Evolutionary conservation across 2,888 invertebrate genomes (phyloP), one percentile per base, ranked within the genome.

Genomic region (Platycheirus albimanus): DNA sequence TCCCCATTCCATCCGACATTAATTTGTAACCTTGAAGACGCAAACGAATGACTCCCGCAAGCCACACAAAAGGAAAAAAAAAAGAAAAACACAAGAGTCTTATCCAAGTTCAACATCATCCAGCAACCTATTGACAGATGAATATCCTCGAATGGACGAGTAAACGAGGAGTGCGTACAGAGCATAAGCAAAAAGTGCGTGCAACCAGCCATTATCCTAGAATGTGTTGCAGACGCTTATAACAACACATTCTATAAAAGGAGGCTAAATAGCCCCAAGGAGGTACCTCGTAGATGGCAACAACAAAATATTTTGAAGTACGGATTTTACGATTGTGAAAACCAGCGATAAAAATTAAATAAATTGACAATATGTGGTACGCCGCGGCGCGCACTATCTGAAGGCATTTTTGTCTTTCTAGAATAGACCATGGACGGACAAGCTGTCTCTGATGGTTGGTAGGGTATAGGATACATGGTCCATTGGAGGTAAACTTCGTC

Each of bases 11-110:
- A n/a, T n/a, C n/a, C 58, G 2, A 54, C 47, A 20, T 47, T 19
- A 10, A 61, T 66, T 67, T 28, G 66, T 58, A 78, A 78, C 78
- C 78, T 78, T 78, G 78, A 72, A 78, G 61, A n/a, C n/a, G 30
- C 38, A 49, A 54, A 41, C 15, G 54, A 61, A 72, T 66, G 58
- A 41, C 38, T 51, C 30, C 17, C 36, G 58, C 58, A 58, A 58
- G 41, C 41, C 24, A 56, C 3, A n/a, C n/a, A n/a, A n/a, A n/a
- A n/a, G n/a, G n/a, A n/a, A n/a, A n/a, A 56, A 19, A 56, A 38
- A 19, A 28, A 24, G 38, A 33, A 10, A 45, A 10, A 61, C 24
- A 19, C 7, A 54, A 20, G 28, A 30, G 13, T 24, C 13, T 10
- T 15, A 15, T 58, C 17, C 67, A 61, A 61, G 41, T 61, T 43